phyloP scores from a whole-genome alignment of 2,888 invertebrate genomes.

The Thymelicus acteon region DNA sequence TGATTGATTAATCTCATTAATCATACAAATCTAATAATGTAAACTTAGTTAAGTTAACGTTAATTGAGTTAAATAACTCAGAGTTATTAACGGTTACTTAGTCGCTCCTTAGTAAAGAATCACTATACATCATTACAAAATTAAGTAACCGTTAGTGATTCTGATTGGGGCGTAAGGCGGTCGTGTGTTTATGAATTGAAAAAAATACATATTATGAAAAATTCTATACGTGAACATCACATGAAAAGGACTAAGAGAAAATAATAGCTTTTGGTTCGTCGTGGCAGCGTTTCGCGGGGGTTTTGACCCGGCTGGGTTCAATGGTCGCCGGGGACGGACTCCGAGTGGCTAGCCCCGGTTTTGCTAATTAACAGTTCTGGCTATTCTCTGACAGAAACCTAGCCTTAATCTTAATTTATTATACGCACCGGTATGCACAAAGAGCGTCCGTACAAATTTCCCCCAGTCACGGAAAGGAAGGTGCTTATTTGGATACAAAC shows the following conservation, averaged over 20 bases:
- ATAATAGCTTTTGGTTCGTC: slow-evolving; percentile 51
- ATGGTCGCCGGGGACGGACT: slow-evolving; percentile 54
- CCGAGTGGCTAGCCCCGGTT: slow-evolving; percentile 52
- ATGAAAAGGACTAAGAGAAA: slow-evolving; percentile 47
- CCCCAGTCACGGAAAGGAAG: background rate
- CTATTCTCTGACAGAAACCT: slow-evolving; percentile 6
- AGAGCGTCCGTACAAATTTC: background rate
- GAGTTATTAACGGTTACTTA: too few relatives aligned
- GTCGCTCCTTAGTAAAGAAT: too few relatives aligned
- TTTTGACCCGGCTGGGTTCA: slow-evolving; percentile 72
- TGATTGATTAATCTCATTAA: too few relatives aligned
- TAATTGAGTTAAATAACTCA: too few relatives aligned
- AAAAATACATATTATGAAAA: background rate
- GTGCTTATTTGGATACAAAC: background rate
- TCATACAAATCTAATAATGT: too few relatives aligned
- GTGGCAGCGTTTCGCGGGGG: slow-evolving; percentile 56
- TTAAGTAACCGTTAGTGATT: too few relatives aligned
- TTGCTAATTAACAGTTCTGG: slow-evolving; percentile 53
- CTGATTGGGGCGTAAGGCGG: too few relatives aligned
- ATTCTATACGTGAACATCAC: background rate
- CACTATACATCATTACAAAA: too few relatives aligned
- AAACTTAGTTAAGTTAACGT: too few relatives aligned
- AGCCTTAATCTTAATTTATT: slow-evolving; percentile 7
- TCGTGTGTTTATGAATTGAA: too few relatives aligned
- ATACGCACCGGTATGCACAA: background rate